phyloP scores from a whole-genome alignment of 2,888 invertebrate genomes.

The Monochamus alternatus region DNA sequence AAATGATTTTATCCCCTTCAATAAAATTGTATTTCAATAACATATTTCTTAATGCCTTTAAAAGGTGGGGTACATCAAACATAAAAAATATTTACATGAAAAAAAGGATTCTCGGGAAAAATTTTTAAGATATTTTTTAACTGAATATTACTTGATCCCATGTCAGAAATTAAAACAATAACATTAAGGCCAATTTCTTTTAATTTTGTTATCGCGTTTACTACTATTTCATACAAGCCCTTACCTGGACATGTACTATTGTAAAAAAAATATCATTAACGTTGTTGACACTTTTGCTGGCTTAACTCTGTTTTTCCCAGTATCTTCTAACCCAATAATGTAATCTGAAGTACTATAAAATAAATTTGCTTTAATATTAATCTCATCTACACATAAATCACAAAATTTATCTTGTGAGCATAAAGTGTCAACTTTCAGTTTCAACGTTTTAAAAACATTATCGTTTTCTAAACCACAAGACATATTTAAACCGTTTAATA shows the following conservation, averaged over 20 bases:
- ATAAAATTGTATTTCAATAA: slow-evolving; percentile 43
- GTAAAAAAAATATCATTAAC: slow-evolving; percentile 45
- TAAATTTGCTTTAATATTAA: slow-evolving; percentile 30
- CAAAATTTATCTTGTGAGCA: slow-evolving; percentile 16
- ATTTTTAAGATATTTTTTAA: slow-evolving; percentile 41
- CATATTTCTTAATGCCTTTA: slow-evolving; percentile 51
- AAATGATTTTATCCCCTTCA: background rate
- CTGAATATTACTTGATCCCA: too few species aligned
- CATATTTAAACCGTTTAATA: too few species aligned
- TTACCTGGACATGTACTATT: slow-evolving; percentile 18
- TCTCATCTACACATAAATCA: slow-evolving; percentile 37
- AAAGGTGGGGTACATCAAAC: slow-evolving; percentile 50
- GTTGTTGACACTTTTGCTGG: slow-evolving; percentile 35
- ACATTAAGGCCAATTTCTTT: background rate
- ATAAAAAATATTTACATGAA: slow-evolving; percentile 47
- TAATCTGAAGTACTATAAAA: slow-evolving; percentile 29
- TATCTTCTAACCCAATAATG: slow-evolving; percentile 32
- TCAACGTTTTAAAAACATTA: background rate
- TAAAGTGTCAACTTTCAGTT: background rate
- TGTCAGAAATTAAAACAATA: slow-evolving; percentile 23
- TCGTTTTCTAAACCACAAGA: background rate
- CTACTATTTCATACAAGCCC: background rate
- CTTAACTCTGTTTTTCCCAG: slow-evolving; percentile 18
- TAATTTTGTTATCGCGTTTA: background rate
- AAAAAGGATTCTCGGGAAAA: slow-evolving; percentile 40